These are phyloP conservation scores for Cheilosia variabilis DNA, from an alignment of 2,888 invertebrate genomes.

Conservation along the genomic window DNA sequence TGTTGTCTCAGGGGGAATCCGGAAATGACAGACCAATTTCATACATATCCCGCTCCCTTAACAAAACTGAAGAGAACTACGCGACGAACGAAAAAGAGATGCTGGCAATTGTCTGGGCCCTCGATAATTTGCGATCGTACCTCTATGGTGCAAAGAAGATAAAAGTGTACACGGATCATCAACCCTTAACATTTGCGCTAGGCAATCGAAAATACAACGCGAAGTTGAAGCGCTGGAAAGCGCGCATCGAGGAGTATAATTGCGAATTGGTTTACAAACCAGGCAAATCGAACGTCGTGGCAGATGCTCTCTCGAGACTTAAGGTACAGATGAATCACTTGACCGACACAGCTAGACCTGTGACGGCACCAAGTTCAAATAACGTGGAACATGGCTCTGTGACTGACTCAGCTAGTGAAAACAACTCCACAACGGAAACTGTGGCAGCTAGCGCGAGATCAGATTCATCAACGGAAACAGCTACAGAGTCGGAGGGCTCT, in stretches of 20 bases:
- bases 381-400: background rate
- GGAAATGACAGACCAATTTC: slow-evolving; percentile 17
- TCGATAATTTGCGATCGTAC: slow-evolving; percentile 43
- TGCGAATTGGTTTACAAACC: slow-evolving; percentile 51
- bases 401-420: background rate
- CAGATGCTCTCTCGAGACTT: slow-evolving; percentile 14
- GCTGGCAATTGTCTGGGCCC: slow-evolving; percentile 56
- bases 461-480: background rate
- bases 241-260: slow-evolving; percentile 62
- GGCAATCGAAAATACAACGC: slow-evolving; percentile 49
- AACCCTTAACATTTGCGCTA: slow-evolving; percentile 39
- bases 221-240: slow-evolving; percentile 54
- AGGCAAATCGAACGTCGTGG: slow-evolving; percentile 33
- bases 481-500: background rate
- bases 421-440: too few species aligned
- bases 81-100: slow-evolving; percentile 62
- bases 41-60: slow-evolving; percentile 16
- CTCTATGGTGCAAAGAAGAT: slow-evolving; percentile 48
- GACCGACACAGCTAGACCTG: background rate
- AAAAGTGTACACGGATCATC: slow-evolving; percentile 48
- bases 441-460: background rate
- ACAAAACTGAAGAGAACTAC: slow-evolving; percentile 59
- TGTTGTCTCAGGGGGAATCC: slow-evolving; percentile 1
- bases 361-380: background rate
- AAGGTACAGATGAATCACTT: too few species aligned